These are phyloP conservation scores for Heteractis magnifica DNA, from an alignment of 92 coral and sea anemone species.

Conservation along the genomic window DNA sequence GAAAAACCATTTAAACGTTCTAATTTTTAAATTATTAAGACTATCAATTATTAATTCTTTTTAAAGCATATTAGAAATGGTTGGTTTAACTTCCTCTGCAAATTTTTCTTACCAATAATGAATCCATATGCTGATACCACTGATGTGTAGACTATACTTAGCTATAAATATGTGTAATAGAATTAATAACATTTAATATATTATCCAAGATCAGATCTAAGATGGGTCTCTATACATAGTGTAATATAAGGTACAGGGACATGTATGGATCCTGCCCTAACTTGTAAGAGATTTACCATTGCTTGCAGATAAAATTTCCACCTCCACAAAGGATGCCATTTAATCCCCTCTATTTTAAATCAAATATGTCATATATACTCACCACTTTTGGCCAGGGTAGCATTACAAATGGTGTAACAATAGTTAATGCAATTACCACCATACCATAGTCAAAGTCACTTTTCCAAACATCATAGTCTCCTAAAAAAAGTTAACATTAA, in stretches of 20 bases:
- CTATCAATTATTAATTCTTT: too few relatives aligned
- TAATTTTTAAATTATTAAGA: too few relatives aligned
- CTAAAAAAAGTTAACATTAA: slow-evolving; percentile 16
- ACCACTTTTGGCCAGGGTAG: slow-evolving; percentile 84
- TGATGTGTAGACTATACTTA: slow-evolving; percentile 80
- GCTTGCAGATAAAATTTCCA: too few relatives aligned
- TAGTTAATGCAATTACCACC: slow-evolving; percentile 61
- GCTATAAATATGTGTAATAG: slow-evolving; percentile 39
- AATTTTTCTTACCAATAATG: slow-evolving; percentile 68
- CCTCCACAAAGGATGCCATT: not conserved
- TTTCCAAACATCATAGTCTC: slow-evolving; percentile 61
- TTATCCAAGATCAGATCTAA: not conserved
- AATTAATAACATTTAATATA: not conserved
- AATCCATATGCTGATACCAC: slow-evolving; percentile 86
- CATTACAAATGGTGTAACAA: slow-evolving; percentile 64
- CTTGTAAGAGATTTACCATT: too few relatives aligned
- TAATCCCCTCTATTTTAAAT: too few relatives aligned
- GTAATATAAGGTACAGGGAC: too few relatives aligned
- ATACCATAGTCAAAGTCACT: slow-evolving; percentile 83
- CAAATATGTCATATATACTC: slow-evolving; percentile 7
- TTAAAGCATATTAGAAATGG: not conserved
- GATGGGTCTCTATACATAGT: not conserved
- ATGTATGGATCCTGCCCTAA: too few relatives aligned
- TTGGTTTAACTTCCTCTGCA: not conserved
- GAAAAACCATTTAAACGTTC: not conserved